Base-by-base conservation (phyloP, 2,113 vertebrate genomes). In the Melanerpes aurifrons region DNA sequence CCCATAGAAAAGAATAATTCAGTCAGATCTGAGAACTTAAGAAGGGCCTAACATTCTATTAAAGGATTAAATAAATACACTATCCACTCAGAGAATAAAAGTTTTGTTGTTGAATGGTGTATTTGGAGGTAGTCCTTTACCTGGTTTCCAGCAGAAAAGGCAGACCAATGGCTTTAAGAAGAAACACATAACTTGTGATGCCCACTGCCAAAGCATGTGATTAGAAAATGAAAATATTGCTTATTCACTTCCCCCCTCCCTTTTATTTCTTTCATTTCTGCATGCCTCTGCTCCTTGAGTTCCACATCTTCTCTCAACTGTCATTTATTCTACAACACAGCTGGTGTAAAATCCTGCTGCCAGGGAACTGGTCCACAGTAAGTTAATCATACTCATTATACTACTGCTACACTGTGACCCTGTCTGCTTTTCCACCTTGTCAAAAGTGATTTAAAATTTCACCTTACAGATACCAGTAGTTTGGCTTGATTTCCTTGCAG, bases 381-480 rank as follows among this genome's bases (percentile, higher is more conserved):
- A 82, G 62, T 76, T 88, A 87, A 88, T 89, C 53, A 54, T 28
- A 57, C 54, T 69, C 31, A 57, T 90, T 91, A 88, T 84, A 47
- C 45, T 78, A 19, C 48, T 56, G 57, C 91, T 91, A 84, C 40
- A 77, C 54, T 88, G n/a, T 89, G 89, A 95, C 35, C 35, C 10
- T 84, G 13, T 82, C 78, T 94, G 28, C 50, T 96, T 94, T 96
- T 82, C 56, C 25, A 86, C 45, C 26, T 92, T 92, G 73, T 89
- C 86, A 95, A 81, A 92, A 88, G 10, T 45, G 53, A 95, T 95
- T 93, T 89, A 77, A 89, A 84, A 82, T 91, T 94, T 95, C 62
- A 63, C 78, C 79, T 92, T 87, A 92, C 29, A 84, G 32, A 71
- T 74, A 89, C 15, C 69, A 76, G 71, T 67, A 71, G 32, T 43